Evolutionary conservation across 2,113 vertebrate species (phyloP).

Genomic region (Pontoporia blainvillei): DNA sequence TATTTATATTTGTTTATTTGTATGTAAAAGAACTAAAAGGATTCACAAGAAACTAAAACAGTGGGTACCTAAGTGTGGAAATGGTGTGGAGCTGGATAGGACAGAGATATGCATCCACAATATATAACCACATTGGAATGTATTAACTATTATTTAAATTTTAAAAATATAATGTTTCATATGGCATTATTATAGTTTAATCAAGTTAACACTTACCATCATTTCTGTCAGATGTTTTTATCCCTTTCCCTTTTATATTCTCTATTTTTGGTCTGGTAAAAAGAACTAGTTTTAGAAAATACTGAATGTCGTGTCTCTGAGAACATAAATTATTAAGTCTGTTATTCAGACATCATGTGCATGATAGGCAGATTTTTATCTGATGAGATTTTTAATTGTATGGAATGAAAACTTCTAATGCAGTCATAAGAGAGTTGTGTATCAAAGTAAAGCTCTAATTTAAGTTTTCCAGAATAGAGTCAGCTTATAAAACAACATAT

Average conservation of each 20-base stretch:
- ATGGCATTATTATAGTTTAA: background rate
- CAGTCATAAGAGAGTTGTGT: background rate
- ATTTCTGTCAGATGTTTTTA: slow-evolving; percentile 8
- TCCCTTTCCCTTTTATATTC: background rate
- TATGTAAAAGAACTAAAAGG: background rate
- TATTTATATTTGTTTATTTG: background rate
- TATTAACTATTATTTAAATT: background rate
- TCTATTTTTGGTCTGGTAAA: background rate
- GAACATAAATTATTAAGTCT: background rate
- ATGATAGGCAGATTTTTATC: background rate
- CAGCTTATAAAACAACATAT: background rate
- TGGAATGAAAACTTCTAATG: background rate
- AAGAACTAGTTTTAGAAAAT: slow-evolving; percentile 7
- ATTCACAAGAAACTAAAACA: background rate
- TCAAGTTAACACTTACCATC: background rate
- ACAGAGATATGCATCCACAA: background rate
- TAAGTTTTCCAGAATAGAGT: slow-evolving; percentile 11
- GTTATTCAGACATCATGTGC: background rate
- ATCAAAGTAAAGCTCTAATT: background rate
- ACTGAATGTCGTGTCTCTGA: background rate
- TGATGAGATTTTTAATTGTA: slow-evolving; percentile 14
- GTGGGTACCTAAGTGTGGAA: background rate
- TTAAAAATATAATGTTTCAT: background rate
- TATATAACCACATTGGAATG: background rate
- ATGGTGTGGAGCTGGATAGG: background rate